Evolutionary conservation across 2,113 vertebrate species (phyloP), one percentile per base, ranked within the genome.

Genomic region (Talpa occidentalis): DNA sequence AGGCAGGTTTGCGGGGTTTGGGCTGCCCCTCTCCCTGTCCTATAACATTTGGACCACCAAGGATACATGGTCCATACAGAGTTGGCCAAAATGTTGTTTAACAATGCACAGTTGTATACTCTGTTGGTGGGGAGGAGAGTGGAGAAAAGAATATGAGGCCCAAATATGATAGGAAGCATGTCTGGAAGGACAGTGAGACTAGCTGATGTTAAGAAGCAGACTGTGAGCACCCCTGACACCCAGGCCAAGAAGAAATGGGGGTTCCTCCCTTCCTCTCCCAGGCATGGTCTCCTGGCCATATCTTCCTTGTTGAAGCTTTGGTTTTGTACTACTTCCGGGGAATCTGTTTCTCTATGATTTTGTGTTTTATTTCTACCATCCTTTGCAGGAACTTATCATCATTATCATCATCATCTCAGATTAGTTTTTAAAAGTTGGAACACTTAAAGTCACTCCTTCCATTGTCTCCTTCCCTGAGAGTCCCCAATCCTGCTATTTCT

Each of bases 121-220:
- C 9, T 66, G 77, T 49, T 21, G 22, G 5, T 52, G 6, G 28
- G 32, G 10, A 81, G 40, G 22, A 40, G 35, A 66, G 7, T 40
- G 5, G 5, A 52, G 49, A 47, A 59, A 47, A 62, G 37, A 67
- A 14, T 0, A 3, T 3, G 44, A 10, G 26, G 24, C 15, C 4
- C 21, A 17, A 37, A 28, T 12, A 15, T 2, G 60, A 21, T 5
- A 0, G 21, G 59, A 19, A 47, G 26, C 0, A 2, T 6, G 44
- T 40, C 19, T 0, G 0, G n/a, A 6, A 52, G n/a, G 32, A 2
- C 0, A 4, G 47, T 1, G 6, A 35, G 19, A 74, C 35, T 35
- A 91, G 24, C 16, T 15, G 69, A 6, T 9, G 19, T 3, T 26
- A 37, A 17, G 7, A 3, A 0, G 2, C 3, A 42, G 70, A 42